Evolutionary conservation across 2,113 vertebrate genomes (phyloP).

Genomic region (Dipodomys merriami): DNA sequence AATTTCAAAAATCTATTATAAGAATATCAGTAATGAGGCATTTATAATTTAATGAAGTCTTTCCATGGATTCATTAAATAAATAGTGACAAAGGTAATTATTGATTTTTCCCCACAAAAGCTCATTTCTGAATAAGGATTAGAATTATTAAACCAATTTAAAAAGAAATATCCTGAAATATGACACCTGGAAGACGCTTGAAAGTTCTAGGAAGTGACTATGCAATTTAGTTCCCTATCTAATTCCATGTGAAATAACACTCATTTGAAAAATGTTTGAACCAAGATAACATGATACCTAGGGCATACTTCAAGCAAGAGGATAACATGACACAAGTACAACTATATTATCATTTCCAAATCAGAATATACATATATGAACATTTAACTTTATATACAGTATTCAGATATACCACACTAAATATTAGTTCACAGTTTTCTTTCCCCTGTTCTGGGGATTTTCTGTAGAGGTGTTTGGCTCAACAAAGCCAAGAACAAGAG

Average conservation of each 20-base stretch:
- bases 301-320: background rate
- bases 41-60: constrained; percentile 77
- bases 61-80: constrained; percentile 80
- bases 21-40: constrained; percentile 58
- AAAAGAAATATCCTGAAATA: constrained; percentile 40
- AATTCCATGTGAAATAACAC: background rate
- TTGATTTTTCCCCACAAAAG: constrained; percentile 49
- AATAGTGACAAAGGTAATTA: constrained; percentile 77
- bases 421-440: background rate
- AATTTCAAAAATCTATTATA: constrained; percentile 79
- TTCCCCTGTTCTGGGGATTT: background rate
- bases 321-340: background rate
- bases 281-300: constrained; percentile 1
- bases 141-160: constrained; percentile 68
- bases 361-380: background rate
- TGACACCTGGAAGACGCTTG: constrained; percentile 23
- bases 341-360: background rate
- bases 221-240: background rate
- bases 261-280: constrained; percentile 51
- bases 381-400: background rate
- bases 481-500: background rate
- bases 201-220: background rate
- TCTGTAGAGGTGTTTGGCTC: background rate
- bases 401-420: background rate
- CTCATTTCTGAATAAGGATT: constrained; percentile 74